A percentile compares a stretch with the other conserved stretches of the same genome.
phyloP scores from a whole-genome alignment of 2,888 invertebrate genomes.

The Thymelicus lineola region DNA sequence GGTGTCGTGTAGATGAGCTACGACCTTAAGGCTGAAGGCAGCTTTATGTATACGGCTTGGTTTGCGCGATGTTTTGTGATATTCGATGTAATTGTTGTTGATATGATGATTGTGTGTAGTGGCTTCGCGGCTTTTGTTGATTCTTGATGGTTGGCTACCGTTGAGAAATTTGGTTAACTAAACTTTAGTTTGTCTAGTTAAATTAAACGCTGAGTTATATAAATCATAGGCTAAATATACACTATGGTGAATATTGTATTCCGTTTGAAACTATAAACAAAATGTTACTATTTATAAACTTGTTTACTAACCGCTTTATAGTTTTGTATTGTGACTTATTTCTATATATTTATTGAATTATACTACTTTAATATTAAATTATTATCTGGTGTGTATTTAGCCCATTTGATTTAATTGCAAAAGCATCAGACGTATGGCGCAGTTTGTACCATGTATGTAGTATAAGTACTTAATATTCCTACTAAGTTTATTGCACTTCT shows the following conservation, averaged over 20 bases:
- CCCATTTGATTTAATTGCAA: background rate
- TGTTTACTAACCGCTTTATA: too few species aligned
- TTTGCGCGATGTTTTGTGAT: conserved; percentile 77
- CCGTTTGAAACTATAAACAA: too few species aligned
- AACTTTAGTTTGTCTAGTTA: background rate
- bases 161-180: conserved; percentile 6
- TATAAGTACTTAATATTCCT: conserved; percentile 34
- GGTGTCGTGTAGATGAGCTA: too few species aligned
- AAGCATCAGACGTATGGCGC: background rate
- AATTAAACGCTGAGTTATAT: background rate
- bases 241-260: background rate
- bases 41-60: conserved; percentile 67
- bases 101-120: conserved; percentile 20
- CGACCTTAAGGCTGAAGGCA: too few species aligned
- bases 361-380: too few species aligned
- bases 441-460: background rate
- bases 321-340: too few species aligned
- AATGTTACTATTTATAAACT: too few species aligned
- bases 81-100: conserved; percentile 56
- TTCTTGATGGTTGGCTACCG: conserved; percentile 50
- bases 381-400: background rate
- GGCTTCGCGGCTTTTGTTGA: conserved; percentile 70
- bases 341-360: too few species aligned
- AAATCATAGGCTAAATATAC: background rate
- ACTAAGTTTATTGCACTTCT: background rate